phyloP scores from a whole-genome alignment of 1,140 invertebrate species.

The Apocrypta bakeri region DNA sequence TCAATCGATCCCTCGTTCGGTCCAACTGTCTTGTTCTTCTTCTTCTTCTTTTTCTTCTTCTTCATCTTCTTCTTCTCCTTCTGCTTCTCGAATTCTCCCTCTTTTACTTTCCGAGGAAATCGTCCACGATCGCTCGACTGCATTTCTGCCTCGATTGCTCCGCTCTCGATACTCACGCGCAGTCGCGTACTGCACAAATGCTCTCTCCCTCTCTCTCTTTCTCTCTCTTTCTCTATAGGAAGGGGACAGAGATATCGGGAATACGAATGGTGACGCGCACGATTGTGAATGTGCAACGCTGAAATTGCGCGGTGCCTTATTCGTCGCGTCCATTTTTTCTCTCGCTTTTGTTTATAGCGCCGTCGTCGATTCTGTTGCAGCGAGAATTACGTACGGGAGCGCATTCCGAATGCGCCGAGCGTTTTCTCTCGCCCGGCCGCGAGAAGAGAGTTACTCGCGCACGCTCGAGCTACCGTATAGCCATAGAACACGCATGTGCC shows the following conservation, averaged over 20 bases:
- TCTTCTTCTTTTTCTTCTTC: not conserved
- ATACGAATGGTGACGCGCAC: conserved; percentile 43
- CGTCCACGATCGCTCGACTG: conserved; percentile 7
- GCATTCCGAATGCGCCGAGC: conserved; percentile 69
- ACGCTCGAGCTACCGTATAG: not conserved
- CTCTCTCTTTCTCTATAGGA: too few species aligned
- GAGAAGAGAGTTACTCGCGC: not conserved
- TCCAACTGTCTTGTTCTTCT: not conserved
- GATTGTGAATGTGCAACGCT: conserved; percentile 47
- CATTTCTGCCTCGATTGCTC: conserved; percentile 18
- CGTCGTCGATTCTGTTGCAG: conserved; percentile 27
- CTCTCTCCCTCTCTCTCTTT: too few species aligned
- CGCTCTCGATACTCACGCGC: not conserved
- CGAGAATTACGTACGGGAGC: conserved; percentile 59
- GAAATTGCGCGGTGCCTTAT: conserved; percentile 63
- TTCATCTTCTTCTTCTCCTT: not conserved
- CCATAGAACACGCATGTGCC: conserved; percentile 58
- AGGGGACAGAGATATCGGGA: conserved; percentile 1
- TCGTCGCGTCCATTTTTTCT: conserved; percentile 56
- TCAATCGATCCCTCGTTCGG: conserved; percentile 19
- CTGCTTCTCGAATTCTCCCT: not conserved
- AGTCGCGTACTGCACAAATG: too few species aligned
- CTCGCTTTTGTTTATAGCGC: conserved; percentile 62
- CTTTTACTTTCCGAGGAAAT: conserved; percentile 10
- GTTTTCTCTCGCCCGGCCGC: conserved; percentile 42